phyloP scores from a whole-genome alignment of 2,888 invertebrate species.

The Drosophila koepferae region DNA sequence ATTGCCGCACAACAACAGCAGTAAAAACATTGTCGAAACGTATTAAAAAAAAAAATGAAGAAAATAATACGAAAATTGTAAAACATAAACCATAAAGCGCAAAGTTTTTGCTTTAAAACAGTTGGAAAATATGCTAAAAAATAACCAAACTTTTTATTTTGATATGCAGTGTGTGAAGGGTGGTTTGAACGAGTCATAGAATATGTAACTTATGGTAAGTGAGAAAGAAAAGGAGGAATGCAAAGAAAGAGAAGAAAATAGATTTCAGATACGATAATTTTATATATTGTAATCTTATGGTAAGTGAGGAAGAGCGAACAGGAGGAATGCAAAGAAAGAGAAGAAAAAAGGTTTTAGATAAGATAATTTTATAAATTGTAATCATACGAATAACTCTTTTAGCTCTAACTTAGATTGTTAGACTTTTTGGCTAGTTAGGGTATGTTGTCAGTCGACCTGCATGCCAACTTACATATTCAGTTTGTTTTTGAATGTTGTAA shows the following conservation, averaged over 20 bases:
- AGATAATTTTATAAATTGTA: no score
- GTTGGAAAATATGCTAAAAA: constrained; percentile 39
- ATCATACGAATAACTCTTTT: background rate
- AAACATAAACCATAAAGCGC: constrained; percentile 16
- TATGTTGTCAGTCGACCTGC: background rate
- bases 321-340: background rate
- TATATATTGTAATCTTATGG: background rate
- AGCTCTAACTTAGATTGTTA: background rate
- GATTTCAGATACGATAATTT: background rate
- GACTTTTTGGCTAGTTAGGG: background rate
- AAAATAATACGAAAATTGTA: constrained; percentile 1
- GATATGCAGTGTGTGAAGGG: background rate
- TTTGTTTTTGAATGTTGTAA: constrained; percentile 35
- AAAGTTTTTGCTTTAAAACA: constrained; percentile 46
- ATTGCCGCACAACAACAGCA: constrained; percentile 46
- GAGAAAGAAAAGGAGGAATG: no score
- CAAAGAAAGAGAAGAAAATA: background rate
- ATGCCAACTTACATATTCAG: background rate
- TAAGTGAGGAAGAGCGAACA: background rate
- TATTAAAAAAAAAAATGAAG: constrained; percentile 41
- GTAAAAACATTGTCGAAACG: constrained; percentile 36
- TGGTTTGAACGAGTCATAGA: background rate
- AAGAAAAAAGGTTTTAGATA: background rate
- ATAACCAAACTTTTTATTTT: constrained; percentile 34
- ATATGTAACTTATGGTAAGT: background rate